Conservation (phyloP, 2,113 vertebrate species). For the Ursus arctos region DNA sequence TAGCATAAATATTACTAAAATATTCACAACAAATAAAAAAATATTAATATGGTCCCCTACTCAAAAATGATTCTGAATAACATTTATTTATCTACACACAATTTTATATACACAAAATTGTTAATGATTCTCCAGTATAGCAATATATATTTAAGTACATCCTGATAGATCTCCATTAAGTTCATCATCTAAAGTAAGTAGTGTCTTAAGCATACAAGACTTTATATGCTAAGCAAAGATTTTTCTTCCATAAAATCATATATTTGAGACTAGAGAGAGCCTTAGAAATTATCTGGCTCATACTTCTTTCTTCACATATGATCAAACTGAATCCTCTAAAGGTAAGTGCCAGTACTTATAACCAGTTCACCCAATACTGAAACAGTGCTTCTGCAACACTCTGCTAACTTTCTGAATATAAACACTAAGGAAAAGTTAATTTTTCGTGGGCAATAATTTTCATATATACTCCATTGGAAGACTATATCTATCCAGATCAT, state of each 20-base stretch:
- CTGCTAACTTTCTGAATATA: constrained; percentile 5
- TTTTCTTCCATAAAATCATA: neutral
- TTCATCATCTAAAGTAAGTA: constrained; percentile 34
- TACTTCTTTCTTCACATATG: neutral
- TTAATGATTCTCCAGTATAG: neutral
- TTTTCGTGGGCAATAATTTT: neutral
- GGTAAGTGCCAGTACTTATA: neutral
- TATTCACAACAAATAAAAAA: constrained; percentile 44
- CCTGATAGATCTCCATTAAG: constrained; percentile 36
- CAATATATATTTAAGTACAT: constrained; percentile 45
- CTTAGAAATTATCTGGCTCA: neutral
- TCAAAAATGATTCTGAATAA: constrained; percentile 40
- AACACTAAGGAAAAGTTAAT: neutral
- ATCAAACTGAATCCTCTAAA: neutral
- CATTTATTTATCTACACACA: neutral
- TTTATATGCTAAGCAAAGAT: neutral
- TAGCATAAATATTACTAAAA: constrained; percentile 50
- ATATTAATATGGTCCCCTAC: neutral
- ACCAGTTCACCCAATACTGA: neutral
- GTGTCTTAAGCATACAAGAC: neutral
- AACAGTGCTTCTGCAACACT: neutral
- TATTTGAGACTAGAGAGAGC: neutral
- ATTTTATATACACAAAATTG: constrained; percentile 21
- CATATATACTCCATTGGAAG: neutral
- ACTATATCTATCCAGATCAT: neutral